phyloP scores from a whole-genome alignment of 1,140 invertebrate genomes.

The Drosophila grimshawi region DNA sequence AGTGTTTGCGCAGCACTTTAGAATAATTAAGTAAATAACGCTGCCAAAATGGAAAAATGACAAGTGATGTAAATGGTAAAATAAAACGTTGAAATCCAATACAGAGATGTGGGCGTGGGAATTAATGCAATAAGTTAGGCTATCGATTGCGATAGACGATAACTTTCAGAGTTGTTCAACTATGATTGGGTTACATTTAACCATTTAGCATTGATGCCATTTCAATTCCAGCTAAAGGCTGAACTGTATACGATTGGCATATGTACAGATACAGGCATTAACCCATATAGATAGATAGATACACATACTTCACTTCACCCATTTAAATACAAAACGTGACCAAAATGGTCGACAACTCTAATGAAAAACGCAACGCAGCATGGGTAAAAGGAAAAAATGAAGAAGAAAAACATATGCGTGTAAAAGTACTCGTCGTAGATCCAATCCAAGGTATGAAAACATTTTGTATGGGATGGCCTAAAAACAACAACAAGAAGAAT shows the following conservation, averaged over 20 bases:
- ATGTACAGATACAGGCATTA: not conserved
- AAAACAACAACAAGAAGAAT: conserved; percentile 40
- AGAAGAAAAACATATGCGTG: conserved; percentile 27
- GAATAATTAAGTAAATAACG: conserved; percentile 81
- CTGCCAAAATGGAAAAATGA: conserved; percentile 60
- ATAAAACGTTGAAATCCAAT: conserved; percentile 74
- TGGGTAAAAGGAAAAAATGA: conserved; percentile 28
- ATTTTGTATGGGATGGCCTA: conserved; percentile 43
- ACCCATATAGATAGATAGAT: not conserved
- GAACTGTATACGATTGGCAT: not conserved
- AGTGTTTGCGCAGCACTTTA: conserved; percentile 78
- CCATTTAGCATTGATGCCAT: not conserved
- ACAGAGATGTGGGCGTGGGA: conserved; percentile 71
- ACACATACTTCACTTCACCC: conserved; percentile 3
- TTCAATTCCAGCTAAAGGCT: not conserved
- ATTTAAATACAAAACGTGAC: conserved; percentile 52
- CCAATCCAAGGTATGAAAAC: conserved; percentile 30
- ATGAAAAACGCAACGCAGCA: conserved; percentile 28
- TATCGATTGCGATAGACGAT: conserved; percentile 51
- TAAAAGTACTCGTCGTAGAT: no score
- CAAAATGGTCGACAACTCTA: conserved; percentile 41
- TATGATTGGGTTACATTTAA: not conserved
- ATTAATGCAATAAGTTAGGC: conserved; percentile 58
- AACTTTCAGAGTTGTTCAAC: not conserved
- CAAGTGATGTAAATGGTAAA: conserved; percentile 63